phyloP scores from a whole-genome alignment of 2,888 invertebrate species.

The Dryocosmus kuriphilus region DNA sequence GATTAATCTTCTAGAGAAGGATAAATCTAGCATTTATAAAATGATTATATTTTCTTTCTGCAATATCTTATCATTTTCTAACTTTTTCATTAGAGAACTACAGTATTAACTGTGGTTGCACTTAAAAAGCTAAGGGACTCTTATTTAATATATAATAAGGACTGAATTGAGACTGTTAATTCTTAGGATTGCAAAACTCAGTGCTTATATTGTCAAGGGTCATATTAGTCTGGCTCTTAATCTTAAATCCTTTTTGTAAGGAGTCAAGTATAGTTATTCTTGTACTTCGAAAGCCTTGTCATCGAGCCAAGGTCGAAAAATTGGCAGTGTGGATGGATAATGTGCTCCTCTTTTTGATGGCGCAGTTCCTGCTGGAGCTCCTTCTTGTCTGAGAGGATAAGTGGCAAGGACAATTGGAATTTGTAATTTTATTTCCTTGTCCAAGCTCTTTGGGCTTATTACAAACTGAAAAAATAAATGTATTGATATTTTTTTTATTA shows the following conservation, averaged over 20 bases:
- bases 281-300: constrained; percentile 82
- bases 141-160: background rate
- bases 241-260: background rate
- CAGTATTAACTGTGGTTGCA: background rate
- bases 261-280: constrained; percentile 62
- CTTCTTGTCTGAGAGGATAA: constrained; percentile 88
- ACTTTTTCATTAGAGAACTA: background rate
- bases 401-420: constrained; percentile 95
- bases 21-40: background rate
- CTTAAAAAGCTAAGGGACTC: background rate
- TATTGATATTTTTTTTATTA: background rate
- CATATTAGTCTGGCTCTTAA: background rate
- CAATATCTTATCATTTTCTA: background rate
- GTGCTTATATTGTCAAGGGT: background rate
- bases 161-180: constrained; percentile 2
- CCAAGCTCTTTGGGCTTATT: constrained; percentile 93
- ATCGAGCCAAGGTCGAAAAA: constrained; percentile 93
- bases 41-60: background rate
- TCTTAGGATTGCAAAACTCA: background rate
- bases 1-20: background rate
- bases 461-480: constrained; percentile 83
- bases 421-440: constrained; percentile 94
- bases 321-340: constrained; percentile 94
- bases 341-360: constrained; percentile 90
- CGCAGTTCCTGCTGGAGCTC: constrained; percentile 82